Conservation (phyloP, 2,113 vertebrate species). For the Ageneiosus marmoratus region DNA sequence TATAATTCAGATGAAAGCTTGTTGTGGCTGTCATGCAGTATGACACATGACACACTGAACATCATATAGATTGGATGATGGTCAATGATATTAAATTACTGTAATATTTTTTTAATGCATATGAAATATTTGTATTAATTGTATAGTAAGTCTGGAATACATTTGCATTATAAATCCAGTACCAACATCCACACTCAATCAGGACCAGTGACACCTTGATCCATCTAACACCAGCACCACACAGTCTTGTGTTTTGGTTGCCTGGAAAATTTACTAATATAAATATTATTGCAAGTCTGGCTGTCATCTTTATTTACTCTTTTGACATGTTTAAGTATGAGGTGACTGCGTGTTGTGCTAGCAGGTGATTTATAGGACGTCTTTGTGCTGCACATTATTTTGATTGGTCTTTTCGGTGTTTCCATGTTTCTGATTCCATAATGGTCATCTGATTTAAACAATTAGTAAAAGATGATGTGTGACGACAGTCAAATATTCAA, state of each 20-base stretch:
- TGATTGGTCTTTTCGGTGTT: not conserved
- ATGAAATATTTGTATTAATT: no score
- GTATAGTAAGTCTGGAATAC: not conserved
- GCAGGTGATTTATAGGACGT: not conserved
- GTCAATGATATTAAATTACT: not conserved
- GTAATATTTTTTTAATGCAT: no score
- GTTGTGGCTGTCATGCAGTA: not conserved
- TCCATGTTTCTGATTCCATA: not conserved
- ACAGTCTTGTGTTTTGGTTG: no score
- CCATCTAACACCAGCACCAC: not conserved
- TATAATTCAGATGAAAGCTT: constrained; percentile 7
- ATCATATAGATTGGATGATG: not conserved
- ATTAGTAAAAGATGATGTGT: not conserved
- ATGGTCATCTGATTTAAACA: not conserved
- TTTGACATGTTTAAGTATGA: not conserved
- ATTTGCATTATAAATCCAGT: not conserved
- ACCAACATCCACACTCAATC: not conserved
- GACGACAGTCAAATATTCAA: no score
- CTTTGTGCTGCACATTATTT: not conserved
- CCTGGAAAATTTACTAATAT: no score
- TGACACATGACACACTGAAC: not conserved
- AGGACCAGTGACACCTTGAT: constrained; percentile 3
- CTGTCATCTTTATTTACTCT: no score
- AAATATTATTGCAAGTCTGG: no score
- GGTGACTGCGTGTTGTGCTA: no score